A percentile compares a stretch with the other conserved stretches of the same genome.
Evolutionary conservation across 2,113 vertebrate genomes (phyloP).

Genomic region (Spilogale gracilis): DNA sequence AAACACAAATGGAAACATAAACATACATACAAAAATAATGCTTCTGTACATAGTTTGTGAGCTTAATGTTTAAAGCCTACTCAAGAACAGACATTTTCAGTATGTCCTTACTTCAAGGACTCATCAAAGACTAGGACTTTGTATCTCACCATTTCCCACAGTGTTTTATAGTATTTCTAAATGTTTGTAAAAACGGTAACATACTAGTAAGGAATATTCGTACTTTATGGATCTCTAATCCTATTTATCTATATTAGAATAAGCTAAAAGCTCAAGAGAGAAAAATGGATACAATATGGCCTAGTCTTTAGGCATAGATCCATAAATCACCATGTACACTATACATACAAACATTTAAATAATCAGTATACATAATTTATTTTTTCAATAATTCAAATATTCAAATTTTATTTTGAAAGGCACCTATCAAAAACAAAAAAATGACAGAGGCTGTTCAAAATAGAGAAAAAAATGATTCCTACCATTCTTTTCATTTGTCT

Average conservation of each 20-base stretch:
- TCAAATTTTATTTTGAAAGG: conserved; percentile 21
- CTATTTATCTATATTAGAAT: conserved; percentile 9
- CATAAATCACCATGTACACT: not conserved
- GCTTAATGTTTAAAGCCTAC: not conserved
- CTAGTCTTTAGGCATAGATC: not conserved
- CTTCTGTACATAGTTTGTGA: not conserved
- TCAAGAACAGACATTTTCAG: not conserved
- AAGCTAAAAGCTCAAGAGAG: not conserved
- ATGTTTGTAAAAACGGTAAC: not conserved
- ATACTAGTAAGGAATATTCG: not conserved
- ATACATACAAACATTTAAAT: not conserved
- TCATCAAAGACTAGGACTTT: not conserved
- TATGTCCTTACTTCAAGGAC: not conserved
- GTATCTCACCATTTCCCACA: not conserved
- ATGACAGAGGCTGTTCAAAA: conserved; percentile 34
- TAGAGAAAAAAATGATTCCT: conserved; percentile 79
- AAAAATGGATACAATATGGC: not conserved
- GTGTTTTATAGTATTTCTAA: not conserved
- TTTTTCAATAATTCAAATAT: conserved; percentile 1
- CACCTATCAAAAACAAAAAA: not conserved
- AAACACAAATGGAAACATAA: not conserved
- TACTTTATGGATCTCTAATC: not conserved
- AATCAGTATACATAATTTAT: not conserved
- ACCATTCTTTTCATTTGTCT: conserved; percentile 99
- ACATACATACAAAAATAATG: not conserved